Evolutionary conservation across 2,113 vertebrate genomes (phyloP), one percentile per base, ranked within the genome.

Genomic region (Sclerurus mexicanus): DNA sequence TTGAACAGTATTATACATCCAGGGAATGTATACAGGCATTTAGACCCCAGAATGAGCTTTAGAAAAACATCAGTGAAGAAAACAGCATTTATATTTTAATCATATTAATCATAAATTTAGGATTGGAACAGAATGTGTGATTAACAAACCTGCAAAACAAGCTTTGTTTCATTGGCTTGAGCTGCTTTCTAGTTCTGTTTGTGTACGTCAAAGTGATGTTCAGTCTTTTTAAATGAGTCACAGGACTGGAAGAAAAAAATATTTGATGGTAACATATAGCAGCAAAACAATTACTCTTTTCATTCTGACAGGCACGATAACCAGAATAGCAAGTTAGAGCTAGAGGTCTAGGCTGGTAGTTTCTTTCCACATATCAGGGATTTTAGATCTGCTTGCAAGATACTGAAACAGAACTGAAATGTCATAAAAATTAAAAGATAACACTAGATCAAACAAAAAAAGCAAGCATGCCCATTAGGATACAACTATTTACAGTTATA

Each of bases 241-340:
- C 56, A 84, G 90, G 88, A 93, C 93, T 87, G 79, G 84, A 88
- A 90, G 93, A 96, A 89, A 90, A 92, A 96, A 96, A 96, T 96
- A 96, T 96, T 95, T 94, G 90, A 89, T 92, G 96, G 76, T 60
- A 96, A 93, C 92, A 90, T 96, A 94, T 37, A 96, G 83, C 82
- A 96, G 96, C 92, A 90, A 95, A 95, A 96, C 85, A 93, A 96
- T 90, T 94, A 96, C 85, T 87, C 88, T 78, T 86, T 96, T 94
- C 85, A 75, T 97, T 93, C 90, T 92, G 88, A 72, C 92, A 95
- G 75, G 73, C 85, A 78, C 11, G 52, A 75, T 86, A 93, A 96
- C 88, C 75, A 93, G 92, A 95, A 94, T 86, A 94, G 87, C 93
- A 74, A 86, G 90, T 56, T 84, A 74, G 75, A 90, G 85, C 67